Evolutionary conservation across 2,888 invertebrate species (phyloP).

Genomic region (Mechanitis mazaeus): DNA sequence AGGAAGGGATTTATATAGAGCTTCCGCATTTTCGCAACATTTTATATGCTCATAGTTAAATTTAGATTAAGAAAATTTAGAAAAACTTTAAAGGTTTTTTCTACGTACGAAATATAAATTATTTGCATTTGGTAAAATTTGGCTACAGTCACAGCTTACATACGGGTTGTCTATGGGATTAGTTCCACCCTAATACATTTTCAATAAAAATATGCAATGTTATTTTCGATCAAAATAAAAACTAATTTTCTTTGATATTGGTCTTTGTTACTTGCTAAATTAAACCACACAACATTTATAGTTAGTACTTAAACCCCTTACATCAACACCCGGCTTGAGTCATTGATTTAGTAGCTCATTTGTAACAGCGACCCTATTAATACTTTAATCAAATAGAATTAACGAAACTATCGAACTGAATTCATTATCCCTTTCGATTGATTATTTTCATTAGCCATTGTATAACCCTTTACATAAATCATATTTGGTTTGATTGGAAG

Average conservation of each 20-base stretch:
- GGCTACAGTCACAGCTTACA: no score
- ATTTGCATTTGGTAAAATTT: no score
- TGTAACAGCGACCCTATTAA: conserved; percentile 12
- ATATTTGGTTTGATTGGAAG: not conserved
- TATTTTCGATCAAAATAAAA: no score
- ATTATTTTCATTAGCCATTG: conserved; percentile 1
- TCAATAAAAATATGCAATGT: no score
- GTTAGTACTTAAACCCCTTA: not conserved
- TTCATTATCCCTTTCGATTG: conserved; percentile 16
- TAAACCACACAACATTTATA: not conserved
- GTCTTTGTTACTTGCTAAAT: not conserved
- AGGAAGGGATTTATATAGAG: no score
- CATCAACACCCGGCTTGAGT: not conserved
- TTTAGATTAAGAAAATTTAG: no score
- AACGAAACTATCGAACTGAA: conserved; percentile 13
- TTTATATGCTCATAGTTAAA: not conserved
- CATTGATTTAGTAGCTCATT: conserved; percentile 1
- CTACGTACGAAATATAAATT: no score
- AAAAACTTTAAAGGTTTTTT: no score
- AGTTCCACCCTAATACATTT: no score
- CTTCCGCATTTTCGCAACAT: not conserved
- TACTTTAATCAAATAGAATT: conserved; percentile 12
- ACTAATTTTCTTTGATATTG: not conserved
- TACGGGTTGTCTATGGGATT: no score
- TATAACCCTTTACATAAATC: not conserved